Conservation (phyloP, 53 echinoderm and acorn worm genomes). For the Astropecten irregularis region DNA sequence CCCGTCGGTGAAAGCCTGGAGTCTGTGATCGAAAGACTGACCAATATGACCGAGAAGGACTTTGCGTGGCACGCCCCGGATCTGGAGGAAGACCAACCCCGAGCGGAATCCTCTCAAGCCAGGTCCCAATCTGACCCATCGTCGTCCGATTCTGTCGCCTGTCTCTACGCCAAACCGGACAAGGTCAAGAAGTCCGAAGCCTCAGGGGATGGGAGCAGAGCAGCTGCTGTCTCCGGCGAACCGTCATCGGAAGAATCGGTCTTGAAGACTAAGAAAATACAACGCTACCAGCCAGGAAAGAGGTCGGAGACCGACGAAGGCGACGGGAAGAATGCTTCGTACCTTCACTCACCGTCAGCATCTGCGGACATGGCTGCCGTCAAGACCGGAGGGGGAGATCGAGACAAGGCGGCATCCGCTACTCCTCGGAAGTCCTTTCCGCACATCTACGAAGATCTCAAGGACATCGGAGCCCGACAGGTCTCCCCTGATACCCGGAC, state of each 20-base stretch:
- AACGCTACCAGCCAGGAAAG: not conserved
- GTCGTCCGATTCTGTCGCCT: not conserved
- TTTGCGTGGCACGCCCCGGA: not conserved
- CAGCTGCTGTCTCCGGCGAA: too few relatives aligned
- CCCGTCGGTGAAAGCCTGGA: not conserved
- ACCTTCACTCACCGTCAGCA: not conserved
- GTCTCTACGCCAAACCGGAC: not conserved
- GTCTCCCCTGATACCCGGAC: not conserved
- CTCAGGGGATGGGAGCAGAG: too few relatives aligned
- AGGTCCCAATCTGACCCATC: not conserved
- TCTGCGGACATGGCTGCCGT: not conserved
- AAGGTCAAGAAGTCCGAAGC: not conserved
- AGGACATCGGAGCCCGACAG: not conserved
- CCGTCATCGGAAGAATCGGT: not conserved
- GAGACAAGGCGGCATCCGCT: too few relatives aligned
- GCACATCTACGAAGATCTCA: slow-evolving; percentile 29
- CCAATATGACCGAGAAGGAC: not conserved
- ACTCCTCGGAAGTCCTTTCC: not conserved
- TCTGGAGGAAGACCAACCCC: too few relatives aligned
- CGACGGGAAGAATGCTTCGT: slow-evolving; percentile 9
- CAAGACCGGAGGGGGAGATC: not conserved
- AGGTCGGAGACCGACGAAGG: too few relatives aligned
- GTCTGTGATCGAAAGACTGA: not conserved
- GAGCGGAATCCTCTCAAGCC: too few relatives aligned
- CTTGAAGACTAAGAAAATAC: not conserved